Evolutionary conservation across 2,888 invertebrate genomes (phyloP).

Genomic region (Cephus sareptanus): DNA sequence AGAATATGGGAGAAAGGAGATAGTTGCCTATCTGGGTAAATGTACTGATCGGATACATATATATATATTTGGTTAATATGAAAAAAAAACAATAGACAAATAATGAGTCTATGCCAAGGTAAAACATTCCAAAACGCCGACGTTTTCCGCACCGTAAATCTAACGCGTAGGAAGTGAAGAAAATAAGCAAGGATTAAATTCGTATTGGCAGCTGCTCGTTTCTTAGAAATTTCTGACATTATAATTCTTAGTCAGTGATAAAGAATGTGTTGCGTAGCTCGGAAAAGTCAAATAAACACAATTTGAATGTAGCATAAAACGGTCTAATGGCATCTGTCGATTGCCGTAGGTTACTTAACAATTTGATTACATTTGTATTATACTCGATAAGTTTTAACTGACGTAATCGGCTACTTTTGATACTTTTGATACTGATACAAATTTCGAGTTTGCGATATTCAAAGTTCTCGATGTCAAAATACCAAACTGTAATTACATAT

Average conservation of each 20-base stretch:
- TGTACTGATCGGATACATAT: neutral
- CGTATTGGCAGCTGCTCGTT: neutral
- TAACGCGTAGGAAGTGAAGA: neutral
- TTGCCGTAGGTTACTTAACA: neutral
- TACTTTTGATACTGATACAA: no score
- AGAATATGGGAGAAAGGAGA: neutral
- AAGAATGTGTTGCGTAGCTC: neutral
- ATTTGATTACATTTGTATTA: neutral
- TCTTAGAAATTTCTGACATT: neutral
- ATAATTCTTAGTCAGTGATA: neutral
- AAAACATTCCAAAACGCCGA: neutral
- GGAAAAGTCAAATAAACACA: neutral
- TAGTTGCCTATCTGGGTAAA: neutral
- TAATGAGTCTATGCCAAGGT: neutral
- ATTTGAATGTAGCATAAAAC: neutral
- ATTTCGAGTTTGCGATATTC: neutral
- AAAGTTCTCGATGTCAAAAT: neutral
- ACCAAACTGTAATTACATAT: no score
- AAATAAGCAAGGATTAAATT: neutral
- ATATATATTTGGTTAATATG: no score
- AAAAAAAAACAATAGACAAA: neutral
- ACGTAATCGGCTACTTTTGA: neutral
- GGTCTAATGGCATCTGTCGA: neutral
- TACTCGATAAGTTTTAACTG: neutral
- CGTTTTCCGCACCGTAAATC: neutral